These are phyloP conservation scores for Charadrius vociferus DNA, from an alignment of 2,113 vertebrate genomes.

Conservation along the genomic window DNA sequence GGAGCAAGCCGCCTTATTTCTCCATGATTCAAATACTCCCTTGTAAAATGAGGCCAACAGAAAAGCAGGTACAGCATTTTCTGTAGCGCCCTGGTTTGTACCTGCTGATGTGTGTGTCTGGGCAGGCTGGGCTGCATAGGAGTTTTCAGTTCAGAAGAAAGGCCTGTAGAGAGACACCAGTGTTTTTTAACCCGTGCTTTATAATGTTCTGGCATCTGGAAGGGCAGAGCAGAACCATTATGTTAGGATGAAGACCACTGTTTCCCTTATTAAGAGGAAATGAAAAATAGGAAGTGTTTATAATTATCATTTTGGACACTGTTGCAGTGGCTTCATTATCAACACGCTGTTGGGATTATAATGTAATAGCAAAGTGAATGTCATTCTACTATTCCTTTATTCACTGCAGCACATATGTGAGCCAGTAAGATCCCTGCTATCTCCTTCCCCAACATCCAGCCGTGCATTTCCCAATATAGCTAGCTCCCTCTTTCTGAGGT, in stretches of 20 bases:
- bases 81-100: background rate
- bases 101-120: background rate
- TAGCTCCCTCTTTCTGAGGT: background rate
- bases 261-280: slow-evolving; percentile 22
- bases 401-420: background rate
- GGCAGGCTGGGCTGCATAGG: background rate
- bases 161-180: background rate
- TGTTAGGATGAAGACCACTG: background rate
- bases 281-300: slow-evolving; percentile 53
- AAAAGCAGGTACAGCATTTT: slow-evolving; percentile 1
- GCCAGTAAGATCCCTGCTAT: background rate
- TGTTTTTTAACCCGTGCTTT: background rate
- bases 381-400: background rate
- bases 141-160: background rate
- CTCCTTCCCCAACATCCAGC: background rate
- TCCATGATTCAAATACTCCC: background rate
- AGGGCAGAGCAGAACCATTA: background rate
- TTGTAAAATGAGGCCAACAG: background rate
- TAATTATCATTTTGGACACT: slow-evolving; percentile 27
- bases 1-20: background rate
- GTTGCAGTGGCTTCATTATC: background rate
- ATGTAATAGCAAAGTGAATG: slow-evolving; percentile 7
- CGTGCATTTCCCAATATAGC: background rate
- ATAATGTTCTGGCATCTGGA: slow-evolving; percentile 13
- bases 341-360: background rate